These are phyloP conservation scores for Morpho deidamia DNA, from an alignment of 2,888 invertebrate genomes.

Conservation along the genomic window DNA sequence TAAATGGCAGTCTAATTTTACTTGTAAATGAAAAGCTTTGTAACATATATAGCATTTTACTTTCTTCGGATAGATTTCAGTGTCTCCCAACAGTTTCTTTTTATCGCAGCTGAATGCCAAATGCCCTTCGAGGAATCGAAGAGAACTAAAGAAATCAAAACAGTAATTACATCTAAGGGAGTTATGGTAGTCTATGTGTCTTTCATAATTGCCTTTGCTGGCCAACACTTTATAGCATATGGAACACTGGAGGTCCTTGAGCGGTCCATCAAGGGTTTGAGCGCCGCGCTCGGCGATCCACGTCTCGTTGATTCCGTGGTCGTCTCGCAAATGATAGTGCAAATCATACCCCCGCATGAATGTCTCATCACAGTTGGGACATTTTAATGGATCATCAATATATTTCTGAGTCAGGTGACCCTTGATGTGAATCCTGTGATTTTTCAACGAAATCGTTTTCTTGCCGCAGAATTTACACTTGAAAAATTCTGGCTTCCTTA, in stretches of 20 bases:
- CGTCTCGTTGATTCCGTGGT: conserved; percentile 56
- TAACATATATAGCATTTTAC: conserved; percentile 68
- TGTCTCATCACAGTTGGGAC: conserved; percentile 56
- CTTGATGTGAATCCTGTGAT: conserved; percentile 63
- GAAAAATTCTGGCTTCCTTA: conserved; percentile 62
- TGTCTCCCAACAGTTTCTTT: conserved; percentile 60
- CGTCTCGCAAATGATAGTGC: conserved; percentile 63
- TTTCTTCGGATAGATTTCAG: conserved; percentile 57
- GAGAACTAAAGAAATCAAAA: conserved; percentile 63
- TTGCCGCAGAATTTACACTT: conserved; percentile 71
- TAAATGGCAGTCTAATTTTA: conserved; percentile 70
- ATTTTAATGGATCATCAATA: conserved; percentile 58
- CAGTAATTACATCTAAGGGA: conserved; percentile 71
- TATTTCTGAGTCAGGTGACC: conserved; percentile 59
- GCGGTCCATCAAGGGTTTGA: conserved; percentile 47
- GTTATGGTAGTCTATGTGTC: conserved; percentile 72
- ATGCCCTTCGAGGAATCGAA: conserved; percentile 67
- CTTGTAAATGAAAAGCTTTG: conserved; percentile 70
- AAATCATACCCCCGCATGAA: conserved; percentile 63
- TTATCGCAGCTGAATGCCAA: conserved; percentile 64
- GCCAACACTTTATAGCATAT: conserved; percentile 66
- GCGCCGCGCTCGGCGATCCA: conserved; percentile 62
- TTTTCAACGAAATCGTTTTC: conserved; percentile 59
- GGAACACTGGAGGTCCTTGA: conserved; percentile 67
- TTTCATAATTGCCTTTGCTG: conserved; percentile 66